phyloP scores from a whole-genome alignment of 1,140 invertebrate genomes.

The Gyrodactylus bullatarudis region DNA sequence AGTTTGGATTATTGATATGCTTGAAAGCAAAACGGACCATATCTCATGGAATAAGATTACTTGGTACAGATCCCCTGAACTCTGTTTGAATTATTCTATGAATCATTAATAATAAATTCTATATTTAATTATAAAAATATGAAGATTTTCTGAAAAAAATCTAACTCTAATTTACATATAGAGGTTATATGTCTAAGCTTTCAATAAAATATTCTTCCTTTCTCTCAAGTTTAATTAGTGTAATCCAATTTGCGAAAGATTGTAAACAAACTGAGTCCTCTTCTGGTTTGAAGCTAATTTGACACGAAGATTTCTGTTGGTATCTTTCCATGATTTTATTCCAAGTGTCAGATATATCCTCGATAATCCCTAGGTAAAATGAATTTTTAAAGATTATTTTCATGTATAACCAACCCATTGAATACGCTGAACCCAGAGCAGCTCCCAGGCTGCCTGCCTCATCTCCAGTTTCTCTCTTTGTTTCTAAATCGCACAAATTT shows the following conservation, averaged over 20 bases:
- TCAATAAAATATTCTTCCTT: background rate
- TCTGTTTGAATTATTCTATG: background rate
- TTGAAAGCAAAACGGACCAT: background rate
- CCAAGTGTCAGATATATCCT: background rate
- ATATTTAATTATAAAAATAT: background rate
- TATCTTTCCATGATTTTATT: background rate
- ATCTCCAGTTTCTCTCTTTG: background rate
- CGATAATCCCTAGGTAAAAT: background rate
- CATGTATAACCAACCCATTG: background rate
- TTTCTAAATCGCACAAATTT: background rate
- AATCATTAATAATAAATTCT: background rate
- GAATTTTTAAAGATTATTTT: background rate
- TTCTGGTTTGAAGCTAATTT: background rate
- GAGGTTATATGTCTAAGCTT: background rate
- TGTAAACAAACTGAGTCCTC: background rate
- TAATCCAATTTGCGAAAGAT: too few relatives aligned
- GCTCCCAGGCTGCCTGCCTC: background rate
- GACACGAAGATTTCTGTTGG: background rate
- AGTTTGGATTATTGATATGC: background rate
- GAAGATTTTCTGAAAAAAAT: background rate
- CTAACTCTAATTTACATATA: background rate
- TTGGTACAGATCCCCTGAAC: background rate
- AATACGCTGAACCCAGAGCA: background rate
- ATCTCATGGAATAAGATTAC: background rate
- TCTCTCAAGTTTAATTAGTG: background rate